phyloP scores from a whole-genome alignment of 2,113 vertebrate species.

The Pseudorectes ferrugineus region DNA sequence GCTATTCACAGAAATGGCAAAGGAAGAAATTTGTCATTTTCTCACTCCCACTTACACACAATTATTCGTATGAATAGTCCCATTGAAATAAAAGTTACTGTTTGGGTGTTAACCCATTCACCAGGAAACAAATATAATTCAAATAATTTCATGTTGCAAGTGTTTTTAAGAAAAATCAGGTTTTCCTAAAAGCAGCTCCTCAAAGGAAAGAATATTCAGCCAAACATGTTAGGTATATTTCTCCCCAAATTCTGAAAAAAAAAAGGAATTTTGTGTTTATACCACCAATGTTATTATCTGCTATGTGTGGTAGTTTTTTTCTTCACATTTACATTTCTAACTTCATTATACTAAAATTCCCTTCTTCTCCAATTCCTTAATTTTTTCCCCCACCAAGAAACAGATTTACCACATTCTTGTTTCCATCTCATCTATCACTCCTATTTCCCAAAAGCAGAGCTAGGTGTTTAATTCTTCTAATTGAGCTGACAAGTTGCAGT shows the following conservation, averaged over 20 bases:
- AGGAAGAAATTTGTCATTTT: neutral
- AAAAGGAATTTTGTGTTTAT: neutral
- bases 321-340: neutral
- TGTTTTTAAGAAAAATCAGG: neutral
- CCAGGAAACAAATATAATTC: neutral
- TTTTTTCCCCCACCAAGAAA: neutral
- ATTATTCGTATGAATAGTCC: neutral
- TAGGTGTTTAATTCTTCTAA: neutral
- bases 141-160: neutral
- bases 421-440: neutral
- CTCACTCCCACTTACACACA: neutral
- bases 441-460: neutral
- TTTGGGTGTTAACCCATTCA: neutral
- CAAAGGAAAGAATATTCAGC: neutral
- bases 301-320: neutral
- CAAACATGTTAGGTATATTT: neutral
- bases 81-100: neutral
- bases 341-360: neutral
- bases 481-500: neutral
- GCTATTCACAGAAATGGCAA: neutral
- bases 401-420: neutral
- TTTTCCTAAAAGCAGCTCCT: neutral
- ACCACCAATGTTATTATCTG: neutral
- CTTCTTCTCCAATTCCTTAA: neutral
- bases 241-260: neutral